These are phyloP conservation scores for Clarias pachynema DNA, from an alignment of 2,797 vertebrate species.

Conservation along the genomic window DNA sequence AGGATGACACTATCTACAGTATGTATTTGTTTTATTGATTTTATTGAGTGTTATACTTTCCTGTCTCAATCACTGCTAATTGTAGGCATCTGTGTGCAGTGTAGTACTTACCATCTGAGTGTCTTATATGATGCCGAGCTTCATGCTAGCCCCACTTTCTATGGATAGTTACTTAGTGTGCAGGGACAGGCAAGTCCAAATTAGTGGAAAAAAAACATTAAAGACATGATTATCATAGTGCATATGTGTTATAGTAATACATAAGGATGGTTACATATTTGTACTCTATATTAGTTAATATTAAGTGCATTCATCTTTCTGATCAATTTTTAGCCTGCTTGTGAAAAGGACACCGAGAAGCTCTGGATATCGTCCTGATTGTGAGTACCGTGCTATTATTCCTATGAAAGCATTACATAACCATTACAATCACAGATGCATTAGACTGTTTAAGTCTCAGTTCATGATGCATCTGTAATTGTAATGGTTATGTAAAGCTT, in stretches of 20 bases:
- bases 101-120: not conserved
- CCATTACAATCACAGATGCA: constrained; percentile 50
- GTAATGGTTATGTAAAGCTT: constrained; percentile 72
- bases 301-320: constrained; percentile 3
- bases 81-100: not conserved
- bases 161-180: not conserved
- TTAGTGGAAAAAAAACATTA: too few species aligned
- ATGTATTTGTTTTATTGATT: not conserved
- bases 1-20: not conserved
- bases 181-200: not conserved
- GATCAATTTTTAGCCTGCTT: constrained; percentile 71
- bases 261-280: not conserved
- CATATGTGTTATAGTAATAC: not conserved
- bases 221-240: not conserved
- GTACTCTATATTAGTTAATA: not conserved
- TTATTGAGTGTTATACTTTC: not conserved
- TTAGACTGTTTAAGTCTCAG: not conserved
- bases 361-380: constrained; percentile 82
- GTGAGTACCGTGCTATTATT: constrained; percentile 67
- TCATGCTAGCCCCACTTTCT: not conserved
- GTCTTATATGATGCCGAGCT: not conserved
- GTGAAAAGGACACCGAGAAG: constrained; percentile 82
- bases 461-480: constrained; percentile 44
- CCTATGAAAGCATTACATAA: constrained; percentile 63
- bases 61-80: not conserved